Conservation (phyloP, 2,797 vertebrate genomes). For the Hydrolagus colliei region DNA sequence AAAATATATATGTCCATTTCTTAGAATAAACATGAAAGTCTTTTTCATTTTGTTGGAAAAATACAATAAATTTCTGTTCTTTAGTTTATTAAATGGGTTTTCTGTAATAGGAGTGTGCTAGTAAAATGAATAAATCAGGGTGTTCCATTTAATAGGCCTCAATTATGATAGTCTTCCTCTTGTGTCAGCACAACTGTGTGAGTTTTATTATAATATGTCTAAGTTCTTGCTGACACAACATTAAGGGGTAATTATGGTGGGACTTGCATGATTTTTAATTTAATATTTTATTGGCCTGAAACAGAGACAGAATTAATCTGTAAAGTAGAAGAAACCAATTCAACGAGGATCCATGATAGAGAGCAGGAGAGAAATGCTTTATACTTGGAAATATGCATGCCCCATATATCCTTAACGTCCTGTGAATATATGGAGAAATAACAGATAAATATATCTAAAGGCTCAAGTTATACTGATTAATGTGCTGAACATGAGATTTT, state of each 20-base stretch:
- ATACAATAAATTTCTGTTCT: neutral
- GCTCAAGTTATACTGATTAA: too few species aligned
- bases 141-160: constrained; percentile 23
- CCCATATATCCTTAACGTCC: too few species aligned
- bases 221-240: constrained; percentile 22
- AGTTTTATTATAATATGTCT: constrained; percentile 9
- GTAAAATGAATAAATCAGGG: constrained; percentile 18
- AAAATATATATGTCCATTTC: neutral
- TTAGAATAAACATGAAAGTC: neutral
- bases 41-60: neutral
- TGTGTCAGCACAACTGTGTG: constrained; percentile 27
- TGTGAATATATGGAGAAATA: too few species aligned
- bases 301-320: neutral
- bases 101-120: neutral
- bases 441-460: too few species aligned
- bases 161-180: constrained; percentile 10
- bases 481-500: too few species aligned
- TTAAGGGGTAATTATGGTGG: neutral
- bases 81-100: neutral
- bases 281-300: neutral
- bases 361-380: too few species aligned
- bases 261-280: constrained; percentile 16
- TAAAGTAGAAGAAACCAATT: too few species aligned
- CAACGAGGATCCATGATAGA: too few species aligned
- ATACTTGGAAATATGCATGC: too few species aligned